Percentiles rank a stretch among this genome's conserved stretches.
Conservation (phyloP, 2,888 invertebrate genomes). For the Dolomedes plantarius region DNA sequence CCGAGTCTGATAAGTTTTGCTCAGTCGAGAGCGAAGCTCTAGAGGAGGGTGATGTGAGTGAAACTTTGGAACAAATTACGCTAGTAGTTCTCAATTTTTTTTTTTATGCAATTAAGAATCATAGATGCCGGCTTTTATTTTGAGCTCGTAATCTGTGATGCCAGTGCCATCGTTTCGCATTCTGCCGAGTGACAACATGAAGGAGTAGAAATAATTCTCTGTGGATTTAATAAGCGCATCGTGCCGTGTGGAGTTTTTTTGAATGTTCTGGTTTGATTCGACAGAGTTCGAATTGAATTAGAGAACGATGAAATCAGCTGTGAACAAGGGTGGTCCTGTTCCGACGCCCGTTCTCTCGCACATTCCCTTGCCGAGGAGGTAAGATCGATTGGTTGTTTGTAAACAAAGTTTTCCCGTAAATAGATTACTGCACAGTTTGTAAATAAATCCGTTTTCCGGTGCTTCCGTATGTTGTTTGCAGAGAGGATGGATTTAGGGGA, state of each 20-base stretch:
- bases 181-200: neutral
- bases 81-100: too few species aligned
- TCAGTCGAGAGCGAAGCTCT: conserved; percentile 28
- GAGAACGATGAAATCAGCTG: conserved; percentile 61
- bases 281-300: conserved; percentile 57
- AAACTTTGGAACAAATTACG: neutral
- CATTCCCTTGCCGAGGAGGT: conserved; percentile 56
- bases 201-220: neutral
- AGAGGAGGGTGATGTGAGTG: conserved; percentile 21
- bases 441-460: neutral
- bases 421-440: neutral
- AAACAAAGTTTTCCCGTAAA: conserved; percentile 28
- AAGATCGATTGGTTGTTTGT: conserved; percentile 48
- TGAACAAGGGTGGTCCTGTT: conserved; percentile 31
- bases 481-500: too few species aligned
- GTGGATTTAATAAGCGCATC: neutral
- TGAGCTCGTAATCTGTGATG: neutral
- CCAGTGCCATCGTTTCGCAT: neutral
- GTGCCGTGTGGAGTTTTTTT: neutral
- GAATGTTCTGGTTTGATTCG: conserved; percentile 54
- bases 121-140: neutral
- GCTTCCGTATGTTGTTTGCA: too few species aligned
- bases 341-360: conserved; percentile 39
- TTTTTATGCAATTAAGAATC: neutral
- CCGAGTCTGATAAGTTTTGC: conserved; percentile 51